Evolutionary conservation across 2,797 vertebrate species (phyloP), one percentile per base, ranked within the genome.

Genomic region (Neomorphus geoffroyi): DNA sequence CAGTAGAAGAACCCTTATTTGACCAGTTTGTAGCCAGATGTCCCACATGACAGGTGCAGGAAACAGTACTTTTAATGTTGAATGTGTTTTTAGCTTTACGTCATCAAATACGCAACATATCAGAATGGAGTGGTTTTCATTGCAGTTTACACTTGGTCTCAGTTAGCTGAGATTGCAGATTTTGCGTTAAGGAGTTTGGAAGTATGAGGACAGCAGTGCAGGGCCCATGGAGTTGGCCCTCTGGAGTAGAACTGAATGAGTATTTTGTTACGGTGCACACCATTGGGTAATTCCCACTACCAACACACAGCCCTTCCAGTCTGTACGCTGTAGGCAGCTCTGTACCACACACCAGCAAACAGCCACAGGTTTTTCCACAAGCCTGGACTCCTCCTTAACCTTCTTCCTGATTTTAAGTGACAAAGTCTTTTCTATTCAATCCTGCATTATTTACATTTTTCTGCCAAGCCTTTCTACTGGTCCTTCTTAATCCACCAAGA

Each of bases 361-460:
- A 48, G 53, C 26, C 45, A 21, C 28, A 33, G 48, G 17, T 54
- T 79, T 71, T 28, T 2, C 19, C 27, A 26, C 10, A 43, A 43
- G 32, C 18, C 26, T 57, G 50, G 37, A 27, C 26, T 60, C 23
- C 35, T 43, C 23, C 57, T 83, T 67, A 70, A 28, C 28, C 32
- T 81, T 57, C 22, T 78, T 27, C 51, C 41, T 37, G n/a, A 35
- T 78, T 72, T 66, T 66, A 39, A 46, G 53, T 28, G 61, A 56
- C 1, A 0, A 46, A 58, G 11, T 43, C 27, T 88, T 74, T 58
- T 24, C 23, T 61, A 27, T 81, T 73, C 28, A 23, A 0, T 6
- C 33, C 71, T 88, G 43, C 35, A 35, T 61, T 84, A 54, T 81
- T 92, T 73, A 57, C 41, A 43, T 65, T 90, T 88, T 82, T 22